Conservation (phyloP, 2,113 vertebrate genomes). For the Neolamprologus falcicula region DNA sequence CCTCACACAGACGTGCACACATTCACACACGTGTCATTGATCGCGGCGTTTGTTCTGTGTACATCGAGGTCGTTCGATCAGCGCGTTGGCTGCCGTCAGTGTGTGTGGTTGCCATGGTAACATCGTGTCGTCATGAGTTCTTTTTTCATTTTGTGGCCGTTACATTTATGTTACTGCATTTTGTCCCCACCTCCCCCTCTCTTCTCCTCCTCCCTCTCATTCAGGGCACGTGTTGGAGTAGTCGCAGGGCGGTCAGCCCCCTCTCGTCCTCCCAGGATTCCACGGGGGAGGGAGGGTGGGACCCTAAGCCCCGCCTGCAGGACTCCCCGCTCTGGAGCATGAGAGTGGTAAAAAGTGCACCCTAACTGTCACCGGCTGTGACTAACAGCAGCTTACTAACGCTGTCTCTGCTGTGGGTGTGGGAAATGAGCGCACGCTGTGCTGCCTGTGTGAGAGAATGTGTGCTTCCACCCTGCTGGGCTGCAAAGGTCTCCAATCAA, state of each 20-base stretch:
- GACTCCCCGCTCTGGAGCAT: slow-evolving; percentile 90
- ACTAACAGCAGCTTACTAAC: neutral
- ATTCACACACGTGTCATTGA: neutral
- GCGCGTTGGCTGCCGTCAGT: neutral
- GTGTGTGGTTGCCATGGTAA: slow-evolving; percentile 11
- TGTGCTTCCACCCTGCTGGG: neutral
- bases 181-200: slow-evolving; percentile 70
- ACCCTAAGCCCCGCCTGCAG: slow-evolving; percentile 84
- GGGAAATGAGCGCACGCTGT: too few relatives aligned
- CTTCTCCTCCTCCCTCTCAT: slow-evolving; percentile 65
- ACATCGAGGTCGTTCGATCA: neutral
- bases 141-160: slow-evolving; percentile 66
- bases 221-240: slow-evolving; percentile 96
- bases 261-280: slow-evolving; percentile 93
- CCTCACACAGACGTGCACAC: neutral
- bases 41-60: neutral
- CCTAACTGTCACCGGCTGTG: neutral
- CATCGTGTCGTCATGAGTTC: neutral
- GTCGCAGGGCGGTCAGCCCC: slow-evolving; percentile 86
- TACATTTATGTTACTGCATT: slow-evolving; percentile 80
- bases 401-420: neutral
- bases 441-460: too few relatives aligned
- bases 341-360: slow-evolving; percentile 87
- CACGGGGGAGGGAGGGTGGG: slow-evolving; percentile 87
- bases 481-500: neutral